Percentiles rank a stretch among this genome's conserved stretches.
phyloP scores from a whole-genome alignment of 2,113 vertebrate genomes.

The Penelope pileata region DNA sequence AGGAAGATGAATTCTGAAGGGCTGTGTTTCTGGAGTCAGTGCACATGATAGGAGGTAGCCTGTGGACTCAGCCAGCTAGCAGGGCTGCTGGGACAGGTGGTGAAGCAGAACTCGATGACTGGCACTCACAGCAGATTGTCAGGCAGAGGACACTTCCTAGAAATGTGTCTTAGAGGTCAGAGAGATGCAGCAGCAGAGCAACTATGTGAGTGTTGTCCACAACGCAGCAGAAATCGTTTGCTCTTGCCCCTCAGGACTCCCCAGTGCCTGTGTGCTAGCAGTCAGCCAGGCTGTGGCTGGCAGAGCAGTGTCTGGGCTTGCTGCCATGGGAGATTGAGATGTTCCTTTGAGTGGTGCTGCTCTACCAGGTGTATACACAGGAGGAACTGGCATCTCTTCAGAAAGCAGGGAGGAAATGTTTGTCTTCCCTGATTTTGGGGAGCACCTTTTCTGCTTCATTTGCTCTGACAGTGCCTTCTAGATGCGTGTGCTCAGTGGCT shows the following conservation, averaged over 20 bases:
- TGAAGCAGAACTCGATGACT: not conserved
- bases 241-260: not conserved
- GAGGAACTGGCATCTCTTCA: constrained; percentile 62
- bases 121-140: not conserved
- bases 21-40: not conserved
- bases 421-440: constrained; percentile 43
- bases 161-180: not conserved
- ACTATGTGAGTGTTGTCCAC: not conserved
- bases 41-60: rapidly evolving
- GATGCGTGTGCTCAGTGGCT: not conserved
- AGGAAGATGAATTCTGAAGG: not conserved
- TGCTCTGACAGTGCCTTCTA: constrained; percentile 14
- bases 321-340: constrained; percentile 63
- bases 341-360: constrained; percentile 28
- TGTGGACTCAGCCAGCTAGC: not conserved
- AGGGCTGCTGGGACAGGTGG: not conserved
- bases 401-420: constrained; percentile 41
- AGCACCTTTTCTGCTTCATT: constrained; percentile 57
- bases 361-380: constrained; percentile 64
- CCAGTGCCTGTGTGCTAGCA: not conserved
- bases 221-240: not conserved
- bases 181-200: not conserved
- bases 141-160: not conserved
- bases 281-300: constrained; percentile 5
- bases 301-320: constrained; percentile 55